Conservation (phyloP, 2,888 invertebrate genomes). For the Pseudococcus jackbeardsleyi region DNA sequence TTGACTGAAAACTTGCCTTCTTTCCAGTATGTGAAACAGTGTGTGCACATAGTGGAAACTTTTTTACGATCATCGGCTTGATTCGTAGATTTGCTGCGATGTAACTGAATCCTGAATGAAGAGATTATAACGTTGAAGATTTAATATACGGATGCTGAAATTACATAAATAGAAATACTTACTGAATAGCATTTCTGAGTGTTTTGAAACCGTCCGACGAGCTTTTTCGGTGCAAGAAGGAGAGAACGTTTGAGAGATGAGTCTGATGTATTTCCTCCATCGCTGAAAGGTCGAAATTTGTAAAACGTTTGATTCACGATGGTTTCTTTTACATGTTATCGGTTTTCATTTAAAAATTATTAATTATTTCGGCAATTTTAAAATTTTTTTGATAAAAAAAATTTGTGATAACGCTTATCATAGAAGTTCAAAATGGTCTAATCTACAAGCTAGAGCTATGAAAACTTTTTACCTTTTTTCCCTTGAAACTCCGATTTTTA, state of each 20-base stretch:
- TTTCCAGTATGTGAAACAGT: slow-evolving; percentile 61
- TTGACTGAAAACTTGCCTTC: slow-evolving; percentile 59
- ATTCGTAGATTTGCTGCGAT: neutral
- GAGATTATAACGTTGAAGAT: neutral
- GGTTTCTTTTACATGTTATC: neutral
- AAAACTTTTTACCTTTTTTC: neutral
- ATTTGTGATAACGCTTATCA: neutral
- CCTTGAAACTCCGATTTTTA: neutral
- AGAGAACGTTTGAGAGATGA: slow-evolving; percentile 20
- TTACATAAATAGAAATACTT: neutral
- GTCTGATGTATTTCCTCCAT: neutral
- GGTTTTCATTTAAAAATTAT: no score
- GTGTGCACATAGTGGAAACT: slow-evolving; percentile 34
- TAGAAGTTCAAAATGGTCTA: neutral
- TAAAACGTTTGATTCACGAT: neutral
- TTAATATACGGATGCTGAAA: neutral
- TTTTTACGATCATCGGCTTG: neutral
- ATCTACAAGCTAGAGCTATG: neutral
- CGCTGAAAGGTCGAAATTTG: no score
- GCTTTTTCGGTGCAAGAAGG: neutral
- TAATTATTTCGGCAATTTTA: neutral
- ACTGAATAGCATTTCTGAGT: neutral
- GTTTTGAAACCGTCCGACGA: neutral
- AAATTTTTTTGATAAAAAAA: neutral
- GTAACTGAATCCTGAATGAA: neutral